Base-by-base conservation (phyloP, 2,797 vertebrate genomes). In the Sparidentex hasta region DNA sequence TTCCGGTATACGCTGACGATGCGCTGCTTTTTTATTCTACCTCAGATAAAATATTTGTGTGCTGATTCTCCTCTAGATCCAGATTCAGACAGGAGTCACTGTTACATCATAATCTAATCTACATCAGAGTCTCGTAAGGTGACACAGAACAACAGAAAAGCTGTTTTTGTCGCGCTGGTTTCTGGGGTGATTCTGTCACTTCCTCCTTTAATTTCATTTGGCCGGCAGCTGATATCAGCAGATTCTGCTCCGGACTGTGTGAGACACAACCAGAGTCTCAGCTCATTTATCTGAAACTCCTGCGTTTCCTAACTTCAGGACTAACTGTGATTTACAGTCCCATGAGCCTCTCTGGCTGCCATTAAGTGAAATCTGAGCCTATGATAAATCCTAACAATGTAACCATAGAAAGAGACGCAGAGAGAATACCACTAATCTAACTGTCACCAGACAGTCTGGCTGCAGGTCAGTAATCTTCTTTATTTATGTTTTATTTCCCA, bases 371-470 rank as follows among this genome's bases (percentile, higher is more conserved):
- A 86, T 50, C 14, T 52, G 41, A 90, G 14, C 46, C 54, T 1
- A 20, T 62, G 50, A 70, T 50, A 11, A 65, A 20, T 46, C 3
- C 46, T 63, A 59, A 69, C 54, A 14, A 27, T 12, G 70, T 29
- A 71, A 82, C 46, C 29, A 29, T 0, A 63, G 20, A 29, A 56
- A 7, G 4, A 23, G 65, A 54, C 7, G 65, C 38, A 21, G 29
- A 4, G 56, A 44, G 20, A 44, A 48, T 5, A 52, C 41, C 67
- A 27, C 71, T 65, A 21, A 73, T 56, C 25, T 41, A 16, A 14
- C 76, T 29, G 83, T 51, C 81, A 77, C 75, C 86, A 86, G 88
- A 77, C 80, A 70, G 83, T 72, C 80, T 85, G 84, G 66, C 84
- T 68, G 82, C 75, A 29, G 54, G 3, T 11, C 74, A 1, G 17